A percentile compares a stretch with the other conserved stretches of the same genome.
Conservation (phyloP, 1,140 invertebrate species). For the Littorina saxatilis region DNA sequence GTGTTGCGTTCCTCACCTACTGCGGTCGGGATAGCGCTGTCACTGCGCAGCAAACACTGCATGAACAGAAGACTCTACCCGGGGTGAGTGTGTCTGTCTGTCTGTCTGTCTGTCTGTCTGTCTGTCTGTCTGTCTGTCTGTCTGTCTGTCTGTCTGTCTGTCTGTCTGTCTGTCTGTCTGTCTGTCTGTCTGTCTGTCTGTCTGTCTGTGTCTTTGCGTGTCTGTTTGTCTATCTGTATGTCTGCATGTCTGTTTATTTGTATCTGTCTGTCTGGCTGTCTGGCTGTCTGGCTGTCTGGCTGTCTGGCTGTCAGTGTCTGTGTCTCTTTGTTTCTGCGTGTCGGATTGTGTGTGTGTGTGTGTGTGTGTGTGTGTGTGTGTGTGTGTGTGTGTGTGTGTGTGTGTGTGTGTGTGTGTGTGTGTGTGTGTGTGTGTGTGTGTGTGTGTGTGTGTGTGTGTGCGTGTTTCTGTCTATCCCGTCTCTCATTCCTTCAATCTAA, state of each 20-base stretch:
- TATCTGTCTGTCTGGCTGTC: too few relatives aligned
- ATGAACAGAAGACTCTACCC: conserved; percentile 97
- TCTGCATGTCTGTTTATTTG: too few relatives aligned
- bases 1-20: conserved; percentile 98
- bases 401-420: not conserved
- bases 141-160: not conserved
- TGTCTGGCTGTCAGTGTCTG: too few relatives aligned
- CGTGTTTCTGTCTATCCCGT: not conserved
- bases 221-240: too few relatives aligned
- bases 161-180: not conserved
- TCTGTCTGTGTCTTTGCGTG: too few relatives aligned
- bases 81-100: conserved; percentile 87
- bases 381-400: not conserved
- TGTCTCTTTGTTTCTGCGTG: too few relatives aligned
- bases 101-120: conserved; percentile 1
- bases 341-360: too few relatives aligned
- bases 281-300: too few relatives aligned
- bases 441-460: not conserved
- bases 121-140: not conserved
- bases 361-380: not conserved
- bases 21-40: conserved; percentile 94
- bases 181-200: too few relatives aligned
- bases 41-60: conserved; percentile 92
- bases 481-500: not conserved
- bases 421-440: not conserved